Evolutionary conservation across 2,797 vertebrate species (phyloP), one percentile per base, ranked within the genome.

Genomic region (Triplophysa yarkandensis): DNA sequence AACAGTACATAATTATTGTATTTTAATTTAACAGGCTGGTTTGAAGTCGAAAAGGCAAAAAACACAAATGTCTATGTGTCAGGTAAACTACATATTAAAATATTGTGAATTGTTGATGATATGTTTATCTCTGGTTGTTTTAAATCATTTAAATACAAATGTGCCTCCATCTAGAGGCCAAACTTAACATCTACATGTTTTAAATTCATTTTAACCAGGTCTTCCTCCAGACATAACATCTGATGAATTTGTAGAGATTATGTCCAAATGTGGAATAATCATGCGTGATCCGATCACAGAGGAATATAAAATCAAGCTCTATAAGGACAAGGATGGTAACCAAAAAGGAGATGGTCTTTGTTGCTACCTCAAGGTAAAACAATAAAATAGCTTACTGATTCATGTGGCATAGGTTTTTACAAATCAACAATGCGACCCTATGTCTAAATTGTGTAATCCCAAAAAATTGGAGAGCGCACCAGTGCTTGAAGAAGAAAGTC

Each of bases 31-130:
- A 2, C 43, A 98, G 97, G 95, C 17, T 99, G 97, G 97, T 98
- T 99, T 89, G 93, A 96, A 52, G 91, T 98, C 21, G 96, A 98
- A 80, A 90, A 95, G 11, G 88, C 91, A 77, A 98, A 93, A 91
- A 99, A 98, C 87, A 98, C 96, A 11, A 98, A 97, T 68, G 94
- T 98, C 52, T 99, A 98, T 68, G 96, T 98, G 58, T 95, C 96
- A 80, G 97, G 97, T 98, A 86, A 44, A 39, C 11, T 19, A 9
- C n/a, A n/a, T n/a, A n/a, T n/a, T n/a, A n/a, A n/a, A n/a, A n/a
- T n/a, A n/a, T n/a, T 25, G 27, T 68, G 34, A 55, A 3, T 6
- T 16, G 5, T 44, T 55, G 21, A 71, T 17, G 19, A 21, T 1
- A 4, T 30, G 28, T 9, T 1, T 8, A 14, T 23, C 7, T 46